Conservation (phyloP, 2,113 vertebrate species). For the Oreochromis tanganicae region DNA sequence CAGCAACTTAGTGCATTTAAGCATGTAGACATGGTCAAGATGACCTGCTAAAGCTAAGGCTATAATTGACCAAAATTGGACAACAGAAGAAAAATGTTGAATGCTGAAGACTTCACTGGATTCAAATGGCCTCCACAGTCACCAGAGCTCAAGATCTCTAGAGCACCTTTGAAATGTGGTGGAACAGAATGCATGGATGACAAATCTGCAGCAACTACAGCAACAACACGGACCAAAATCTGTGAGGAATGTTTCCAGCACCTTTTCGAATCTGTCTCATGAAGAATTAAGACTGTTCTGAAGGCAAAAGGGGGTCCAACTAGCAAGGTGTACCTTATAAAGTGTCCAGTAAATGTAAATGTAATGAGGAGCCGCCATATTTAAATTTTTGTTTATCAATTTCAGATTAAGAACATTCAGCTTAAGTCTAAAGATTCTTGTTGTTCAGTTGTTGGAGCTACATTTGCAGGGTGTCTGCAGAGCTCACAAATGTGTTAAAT, state of each 20-base stretch:
- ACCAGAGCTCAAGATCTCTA: background rate
- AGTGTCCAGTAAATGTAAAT: background rate
- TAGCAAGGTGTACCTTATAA: background rate
- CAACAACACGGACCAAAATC: background rate
- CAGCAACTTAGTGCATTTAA: background rate
- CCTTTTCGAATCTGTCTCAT: background rate
- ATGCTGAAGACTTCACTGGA: background rate
- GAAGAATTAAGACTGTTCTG: background rate
- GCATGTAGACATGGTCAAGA: background rate
- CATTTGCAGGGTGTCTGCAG: constrained; percentile 2
- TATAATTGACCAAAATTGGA: background rate
- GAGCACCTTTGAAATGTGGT: background rate
- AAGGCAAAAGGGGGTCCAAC: background rate
- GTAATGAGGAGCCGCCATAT: accelerated
- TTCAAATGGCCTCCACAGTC: background rate
- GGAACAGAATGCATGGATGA: too few relatives aligned
- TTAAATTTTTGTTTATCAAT: background rate
- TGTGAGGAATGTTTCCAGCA: background rate
- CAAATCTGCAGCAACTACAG: too few relatives aligned
- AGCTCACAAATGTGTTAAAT: constrained; percentile 12
- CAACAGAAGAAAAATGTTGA: background rate
- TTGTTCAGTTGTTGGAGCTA: background rate
- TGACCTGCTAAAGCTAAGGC: background rate
- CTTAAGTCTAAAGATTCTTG: background rate
- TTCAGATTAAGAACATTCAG: background rate